Base-by-base conservation (phyloP, 2,113 vertebrate species). In the Myiopsitta monachus region DNA sequence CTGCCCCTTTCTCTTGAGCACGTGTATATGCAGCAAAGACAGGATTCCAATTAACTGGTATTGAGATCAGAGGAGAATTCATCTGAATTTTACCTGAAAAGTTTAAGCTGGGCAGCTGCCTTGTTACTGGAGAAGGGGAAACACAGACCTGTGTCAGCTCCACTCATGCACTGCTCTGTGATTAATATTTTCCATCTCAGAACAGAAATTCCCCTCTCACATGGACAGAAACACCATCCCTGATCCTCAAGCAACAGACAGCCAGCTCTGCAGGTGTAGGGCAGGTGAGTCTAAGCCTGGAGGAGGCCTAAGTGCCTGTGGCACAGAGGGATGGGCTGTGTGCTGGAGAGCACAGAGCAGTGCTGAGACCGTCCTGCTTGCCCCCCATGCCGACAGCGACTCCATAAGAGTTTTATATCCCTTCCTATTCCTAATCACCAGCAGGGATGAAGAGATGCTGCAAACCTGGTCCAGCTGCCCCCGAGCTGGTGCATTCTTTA, bases 331-430 rank as follows among this genome's bases (percentile, higher is more conserved):
- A 9, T 22, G 38, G 72, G 44, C 43, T 18, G 14, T 46, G 17
- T 11, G 18, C 83, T 59, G 82, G 59, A 70, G 51, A 82, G 69
- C 3, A 18, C 19, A 14, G 57, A 28, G 36, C 92, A 91, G 94
- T 36, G 15, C 85, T 80, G 94, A 92, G 94, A 87, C 88, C 78
- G 96, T 90, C 94, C 97, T 81, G 90, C 94, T 90, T 94, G 96
- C 95, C 80, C 87, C 62, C 97, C 97, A 94, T 79, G 76, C 95
- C 94, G 95, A 96, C 97, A 92, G 96, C 82, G 87, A 96, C 94
- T 96, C 98, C 97, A 96, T 97, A 97, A 97, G 80, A 95, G 97
- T 97, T 97, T 96, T 75, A 73, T n/a, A 43, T 27, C 64, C 55
- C 46, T 51, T 59, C 90, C 96, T 96, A 92, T 96, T 24, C 57